Evolutionary conservation across 1,140 invertebrate species (phyloP).

Genomic region (Hyphantria cunea): DNA sequence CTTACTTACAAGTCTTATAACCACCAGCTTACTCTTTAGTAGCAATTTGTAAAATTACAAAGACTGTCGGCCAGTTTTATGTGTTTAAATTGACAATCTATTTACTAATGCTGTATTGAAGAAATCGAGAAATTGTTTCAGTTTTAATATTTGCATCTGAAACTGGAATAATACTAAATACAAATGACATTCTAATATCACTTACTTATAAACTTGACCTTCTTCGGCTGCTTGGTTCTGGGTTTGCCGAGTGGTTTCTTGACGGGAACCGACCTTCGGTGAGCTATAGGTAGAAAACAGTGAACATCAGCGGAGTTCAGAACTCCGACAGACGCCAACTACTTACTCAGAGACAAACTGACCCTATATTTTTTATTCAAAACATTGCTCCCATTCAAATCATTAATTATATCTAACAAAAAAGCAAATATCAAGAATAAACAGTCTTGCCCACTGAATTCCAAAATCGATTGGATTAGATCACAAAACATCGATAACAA

Average conservation of each 20-base stretch:
- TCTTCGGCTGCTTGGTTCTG: slow-evolving; percentile 91
- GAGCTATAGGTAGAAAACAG: slow-evolving; percentile 67
- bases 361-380: slow-evolving; percentile 31
- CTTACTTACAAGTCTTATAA: slow-evolving; percentile 1
- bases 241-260: slow-evolving; percentile 89
- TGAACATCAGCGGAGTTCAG: slow-evolving; percentile 38
- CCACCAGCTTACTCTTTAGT: slow-evolving; percentile 2
- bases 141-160: too few species aligned
- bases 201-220: slow-evolving; percentile 95
- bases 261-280: slow-evolving; percentile 86
- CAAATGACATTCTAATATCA: slow-evolving; percentile 45
- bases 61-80: too few species aligned
- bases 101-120: too few species aligned
- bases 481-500: slow-evolving; percentile 12
- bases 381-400: not conserved
- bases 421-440: not conserved
- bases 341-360: slow-evolving; percentile 39
- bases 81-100: too few species aligned
- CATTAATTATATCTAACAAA: not conserved
- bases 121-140: too few species aligned
- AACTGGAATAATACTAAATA: too few species aligned
- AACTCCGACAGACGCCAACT: slow-evolving; percentile 29
- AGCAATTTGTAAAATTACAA: slow-evolving; percentile 6
- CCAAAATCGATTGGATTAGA: slow-evolving; percentile 1
- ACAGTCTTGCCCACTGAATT: not conserved